Conservation (phyloP, 2,888 invertebrate genomes). For the Elmis aenea region DNA sequence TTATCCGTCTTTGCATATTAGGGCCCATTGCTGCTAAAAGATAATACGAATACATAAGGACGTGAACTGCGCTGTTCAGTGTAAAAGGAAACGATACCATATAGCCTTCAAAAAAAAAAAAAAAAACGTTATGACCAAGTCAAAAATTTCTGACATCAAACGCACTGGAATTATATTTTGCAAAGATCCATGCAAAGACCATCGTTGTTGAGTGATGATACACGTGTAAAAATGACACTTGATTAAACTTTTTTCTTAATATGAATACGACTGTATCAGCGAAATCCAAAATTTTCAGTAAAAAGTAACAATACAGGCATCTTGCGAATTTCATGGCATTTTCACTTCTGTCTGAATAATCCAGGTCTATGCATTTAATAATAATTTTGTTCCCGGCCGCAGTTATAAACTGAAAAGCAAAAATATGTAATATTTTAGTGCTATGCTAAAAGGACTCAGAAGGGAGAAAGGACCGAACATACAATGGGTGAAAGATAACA, state of each 20-base stretch:
- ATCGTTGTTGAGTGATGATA: slow-evolving; percentile 63
- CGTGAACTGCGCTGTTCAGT: too few species aligned
- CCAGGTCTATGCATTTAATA: too few species aligned
- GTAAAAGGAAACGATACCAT: too few species aligned
- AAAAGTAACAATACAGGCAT: slow-evolving; percentile 55
- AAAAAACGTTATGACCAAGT: too few species aligned
- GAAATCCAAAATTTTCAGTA: slow-evolving; percentile 62
- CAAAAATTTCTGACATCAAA: too few species aligned
- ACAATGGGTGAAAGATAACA: too few species aligned
- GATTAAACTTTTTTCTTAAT: slow-evolving; percentile 60
- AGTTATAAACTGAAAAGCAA: too few species aligned
- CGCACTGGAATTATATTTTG: slow-evolving; percentile 11
- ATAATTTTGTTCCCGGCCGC: too few species aligned
- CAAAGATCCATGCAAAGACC: slow-evolving; percentile 50
- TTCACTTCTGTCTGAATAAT: slow-evolving; percentile 62
- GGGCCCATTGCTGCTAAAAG: slow-evolving; percentile 31
- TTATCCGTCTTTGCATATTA: neutral
- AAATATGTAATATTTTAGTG: too few species aligned
- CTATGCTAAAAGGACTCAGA: too few species aligned
- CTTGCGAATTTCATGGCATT: slow-evolving; percentile 53
- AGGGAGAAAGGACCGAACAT: too few species aligned
- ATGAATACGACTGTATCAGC: slow-evolving; percentile 64
- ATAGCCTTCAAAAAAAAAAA: too few species aligned
- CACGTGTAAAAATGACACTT: slow-evolving; percentile 63
- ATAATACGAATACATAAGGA: neutral